Conservation (phyloP, 2,797 vertebrate species). For the Sebastes baramenuke region DNA sequence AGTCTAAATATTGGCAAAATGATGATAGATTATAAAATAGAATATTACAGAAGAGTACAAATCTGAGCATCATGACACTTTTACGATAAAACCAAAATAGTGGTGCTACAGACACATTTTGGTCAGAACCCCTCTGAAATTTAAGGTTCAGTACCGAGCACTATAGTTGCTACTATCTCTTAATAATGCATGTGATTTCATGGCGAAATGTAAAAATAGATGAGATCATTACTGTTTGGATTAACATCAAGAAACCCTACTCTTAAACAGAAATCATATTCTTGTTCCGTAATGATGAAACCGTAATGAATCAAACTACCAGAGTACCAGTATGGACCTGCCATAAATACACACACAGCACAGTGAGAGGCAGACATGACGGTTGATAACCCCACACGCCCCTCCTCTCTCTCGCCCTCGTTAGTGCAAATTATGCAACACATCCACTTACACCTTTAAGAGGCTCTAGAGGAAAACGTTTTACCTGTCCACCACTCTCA, state of each 20-base stretch:
- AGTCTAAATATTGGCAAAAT: too few species aligned
- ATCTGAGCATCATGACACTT: not conserved
- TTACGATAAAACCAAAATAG: not conserved
- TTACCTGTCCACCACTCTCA: constrained; percentile 53
- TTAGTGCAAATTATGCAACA: constrained; percentile 56
- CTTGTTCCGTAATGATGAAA: not conserved
- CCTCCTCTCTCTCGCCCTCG: constrained; percentile 13
- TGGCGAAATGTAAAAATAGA: not conserved
- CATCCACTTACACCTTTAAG: constrained; percentile 48
- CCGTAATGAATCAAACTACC: not conserved
- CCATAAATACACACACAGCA: not conserved
- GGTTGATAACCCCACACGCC: not conserved
- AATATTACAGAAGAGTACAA: not conserved
- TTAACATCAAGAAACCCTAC: not conserved
- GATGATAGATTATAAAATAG: too few species aligned
- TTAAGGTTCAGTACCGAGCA: not conserved
- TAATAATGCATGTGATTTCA: not conserved
- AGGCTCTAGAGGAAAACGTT: constrained; percentile 50
- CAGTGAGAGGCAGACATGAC: not conserved
- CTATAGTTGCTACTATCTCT: not conserved
- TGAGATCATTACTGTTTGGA: not conserved
- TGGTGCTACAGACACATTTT: not conserved
- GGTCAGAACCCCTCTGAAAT: too few species aligned
- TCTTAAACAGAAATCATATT: not conserved
- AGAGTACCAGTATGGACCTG: not conserved